Evolutionary conservation across 2,888 invertebrate species (phyloP).

Genomic region (Cryptophagus acutangulus): DNA sequence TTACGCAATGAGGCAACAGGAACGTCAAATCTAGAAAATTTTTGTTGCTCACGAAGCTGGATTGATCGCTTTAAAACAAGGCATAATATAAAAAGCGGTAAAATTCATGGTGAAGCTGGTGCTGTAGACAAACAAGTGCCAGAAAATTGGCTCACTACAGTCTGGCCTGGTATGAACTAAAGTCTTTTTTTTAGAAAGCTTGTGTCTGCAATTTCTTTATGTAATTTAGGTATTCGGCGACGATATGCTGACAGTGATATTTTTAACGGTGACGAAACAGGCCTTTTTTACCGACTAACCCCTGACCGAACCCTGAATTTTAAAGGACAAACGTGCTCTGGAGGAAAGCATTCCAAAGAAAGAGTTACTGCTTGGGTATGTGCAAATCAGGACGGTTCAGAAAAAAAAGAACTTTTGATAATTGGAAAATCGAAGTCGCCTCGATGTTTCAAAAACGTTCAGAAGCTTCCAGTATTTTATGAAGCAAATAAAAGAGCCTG

Average conservation of each 20-base stretch:
- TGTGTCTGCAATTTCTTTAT: too few relatives aligned
- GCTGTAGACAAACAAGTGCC: slow-evolving; percentile 22
- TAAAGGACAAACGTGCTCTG: slow-evolving; percentile 24
- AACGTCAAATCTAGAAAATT: too few relatives aligned
- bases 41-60: too few relatives aligned
- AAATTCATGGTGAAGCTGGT: slow-evolving; percentile 30
- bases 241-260: slow-evolving; percentile 14
- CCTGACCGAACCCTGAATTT: slow-evolving; percentile 21
- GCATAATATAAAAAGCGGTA: slow-evolving; percentile 30
- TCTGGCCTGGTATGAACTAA: background rate
- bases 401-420: slow-evolving; percentile 17
- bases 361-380: slow-evolving; percentile 28
- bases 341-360: slow-evolving; percentile 25
- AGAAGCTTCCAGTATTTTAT: slow-evolving; percentile 27
- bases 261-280: slow-evolving; percentile 22
- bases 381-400: slow-evolving; percentile 28
- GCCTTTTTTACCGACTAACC: slow-evolving; percentile 18
- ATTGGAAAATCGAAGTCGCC: slow-evolving; percentile 9
- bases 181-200: too few relatives aligned
- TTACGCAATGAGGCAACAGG: too few relatives aligned
- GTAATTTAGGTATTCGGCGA: too few relatives aligned
- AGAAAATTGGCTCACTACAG: slow-evolving; percentile 16
- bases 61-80: slow-evolving; percentile 30
- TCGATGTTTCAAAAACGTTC: slow-evolving; percentile 30
- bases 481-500: slow-evolving; percentile 35